Conservation (phyloP, 2,888 invertebrate genomes). For the Ornithoptera priamus region DNA sequence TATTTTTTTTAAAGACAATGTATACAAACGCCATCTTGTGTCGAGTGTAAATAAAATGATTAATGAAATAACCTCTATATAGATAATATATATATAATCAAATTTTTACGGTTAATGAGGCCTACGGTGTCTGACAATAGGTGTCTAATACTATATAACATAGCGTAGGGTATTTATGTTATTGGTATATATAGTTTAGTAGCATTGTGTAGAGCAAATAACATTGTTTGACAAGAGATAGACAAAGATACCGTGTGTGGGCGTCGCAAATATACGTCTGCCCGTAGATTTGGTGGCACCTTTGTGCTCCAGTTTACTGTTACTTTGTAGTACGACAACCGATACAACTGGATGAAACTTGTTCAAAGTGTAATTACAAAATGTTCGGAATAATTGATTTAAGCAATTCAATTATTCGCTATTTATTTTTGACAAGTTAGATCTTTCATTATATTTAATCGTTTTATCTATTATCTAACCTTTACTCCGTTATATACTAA, state of each 20-base stretch:
- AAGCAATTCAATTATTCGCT: background rate
- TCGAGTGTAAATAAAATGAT: too few species aligned
- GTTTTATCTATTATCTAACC: background rate
- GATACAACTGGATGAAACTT: background rate
- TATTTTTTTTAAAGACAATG: too few species aligned
- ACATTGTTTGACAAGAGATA: background rate
- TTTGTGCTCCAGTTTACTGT: slow-evolving; percentile 7
- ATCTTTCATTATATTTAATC: background rate
- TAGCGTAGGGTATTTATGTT: background rate
- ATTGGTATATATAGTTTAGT: background rate
- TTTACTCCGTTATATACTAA: too few species aligned
- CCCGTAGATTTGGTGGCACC: slow-evolving; percentile 3
- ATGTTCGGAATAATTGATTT: background rate
- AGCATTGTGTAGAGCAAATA: background rate
- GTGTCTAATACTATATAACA: too few species aligned
- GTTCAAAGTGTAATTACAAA: background rate
- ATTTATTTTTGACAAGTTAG: too few species aligned
- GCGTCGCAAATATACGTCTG: background rate
- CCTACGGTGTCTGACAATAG: too few species aligned
- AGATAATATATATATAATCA: too few species aligned
- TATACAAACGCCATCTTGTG: too few species aligned
- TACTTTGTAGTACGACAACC: slow-evolving; percentile 2
- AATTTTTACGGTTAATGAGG: too few species aligned
- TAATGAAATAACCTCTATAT: too few species aligned
- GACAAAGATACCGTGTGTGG: slow-evolving; percentile 8